These are phyloP conservation scores for Cenopis cana DNA, from an alignment of 2,888 invertebrate genomes.

Conservation along the genomic window DNA sequence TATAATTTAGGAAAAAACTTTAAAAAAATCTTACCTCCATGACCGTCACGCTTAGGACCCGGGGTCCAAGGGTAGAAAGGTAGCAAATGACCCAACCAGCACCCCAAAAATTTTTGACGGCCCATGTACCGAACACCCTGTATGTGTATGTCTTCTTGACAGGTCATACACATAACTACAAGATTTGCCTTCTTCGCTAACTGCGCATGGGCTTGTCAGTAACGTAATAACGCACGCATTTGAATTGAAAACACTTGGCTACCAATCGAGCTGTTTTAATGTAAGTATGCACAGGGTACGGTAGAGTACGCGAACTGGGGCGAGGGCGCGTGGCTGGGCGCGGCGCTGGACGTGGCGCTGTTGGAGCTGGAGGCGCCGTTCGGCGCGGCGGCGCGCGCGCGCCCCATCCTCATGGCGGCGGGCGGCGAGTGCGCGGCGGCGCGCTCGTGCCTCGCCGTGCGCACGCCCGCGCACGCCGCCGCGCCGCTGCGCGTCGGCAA, in stretches of 20 bases:
- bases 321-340: constrained; percentile 47
- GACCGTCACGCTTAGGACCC: too few relatives aligned
- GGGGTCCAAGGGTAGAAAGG: too few relatives aligned
- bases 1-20: too few relatives aligned
- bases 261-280: not conserved
- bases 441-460: constrained; percentile 59
- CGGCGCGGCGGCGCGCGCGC: constrained; percentile 55
- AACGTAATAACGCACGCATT: too few relatives aligned
- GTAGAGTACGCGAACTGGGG: constrained; percentile 42
- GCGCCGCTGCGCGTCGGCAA: constrained; percentile 51
- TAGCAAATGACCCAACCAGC: too few relatives aligned
- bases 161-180: too few relatives aligned
- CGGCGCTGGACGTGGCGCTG: constrained; percentile 61
- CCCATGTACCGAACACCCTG: too few relatives aligned
- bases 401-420: constrained; percentile 66
- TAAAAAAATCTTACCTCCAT: too few relatives aligned
- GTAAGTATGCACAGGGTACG: constrained; percentile 23
- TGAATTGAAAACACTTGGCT: not conserved
- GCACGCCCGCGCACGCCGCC: constrained; percentile 49
- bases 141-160: too few relatives aligned
- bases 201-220: too few relatives aligned
- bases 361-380: constrained; percentile 67
- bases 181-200: too few relatives aligned
- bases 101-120: too few relatives aligned
- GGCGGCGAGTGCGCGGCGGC: constrained; percentile 51